Percentiles rank a stretch among this genome's conserved stretches.
phyloP scores from a whole-genome alignment of 2,888 invertebrate genomes.

The Elmis aenea region DNA sequence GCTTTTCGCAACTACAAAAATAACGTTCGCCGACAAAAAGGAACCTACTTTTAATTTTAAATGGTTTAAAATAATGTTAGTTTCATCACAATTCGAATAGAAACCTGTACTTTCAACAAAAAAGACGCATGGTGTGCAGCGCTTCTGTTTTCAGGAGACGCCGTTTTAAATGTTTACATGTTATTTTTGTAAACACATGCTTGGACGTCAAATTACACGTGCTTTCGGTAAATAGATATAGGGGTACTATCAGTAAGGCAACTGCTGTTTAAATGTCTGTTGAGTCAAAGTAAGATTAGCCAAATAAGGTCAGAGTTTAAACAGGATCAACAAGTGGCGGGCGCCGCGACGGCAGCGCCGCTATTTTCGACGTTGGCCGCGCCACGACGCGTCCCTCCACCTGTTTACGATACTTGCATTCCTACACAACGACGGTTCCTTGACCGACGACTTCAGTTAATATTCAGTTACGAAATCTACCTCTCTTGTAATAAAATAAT shows the following conservation, averaged over 20 bases:
- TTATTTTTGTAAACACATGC: slow-evolving; percentile 15
- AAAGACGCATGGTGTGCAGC: slow-evolving; percentile 2
- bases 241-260: too few relatives aligned
- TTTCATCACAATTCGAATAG: too few relatives aligned
- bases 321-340: slow-evolving; percentile 37
- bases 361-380: slow-evolving; percentile 48
- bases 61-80: too few relatives aligned
- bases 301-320: too few relatives aligned
- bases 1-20: too few relatives aligned
- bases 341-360: slow-evolving; percentile 48
- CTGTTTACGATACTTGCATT: slow-evolving; percentile 38
- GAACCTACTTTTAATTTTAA: too few relatives aligned
- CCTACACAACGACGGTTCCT: slow-evolving; percentile 31
- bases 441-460: slow-evolving; percentile 25
- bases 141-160: slow-evolving; percentile 1
- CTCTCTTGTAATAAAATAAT: slow-evolving; percentile 8
- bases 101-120: slow-evolving; percentile 1
- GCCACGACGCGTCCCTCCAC: slow-evolving; percentile 46
- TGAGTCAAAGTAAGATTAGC: too few relatives aligned
- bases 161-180: slow-evolving; percentile 15
- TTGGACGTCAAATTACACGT: slow-evolving; percentile 18
- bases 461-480: slow-evolving; percentile 3
- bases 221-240: too few relatives aligned
- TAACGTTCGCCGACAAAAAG: too few relatives aligned
- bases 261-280: too few relatives aligned